Conservation (phyloP, 2,113 vertebrate genomes). For the Narcine bancroftii region DNA sequence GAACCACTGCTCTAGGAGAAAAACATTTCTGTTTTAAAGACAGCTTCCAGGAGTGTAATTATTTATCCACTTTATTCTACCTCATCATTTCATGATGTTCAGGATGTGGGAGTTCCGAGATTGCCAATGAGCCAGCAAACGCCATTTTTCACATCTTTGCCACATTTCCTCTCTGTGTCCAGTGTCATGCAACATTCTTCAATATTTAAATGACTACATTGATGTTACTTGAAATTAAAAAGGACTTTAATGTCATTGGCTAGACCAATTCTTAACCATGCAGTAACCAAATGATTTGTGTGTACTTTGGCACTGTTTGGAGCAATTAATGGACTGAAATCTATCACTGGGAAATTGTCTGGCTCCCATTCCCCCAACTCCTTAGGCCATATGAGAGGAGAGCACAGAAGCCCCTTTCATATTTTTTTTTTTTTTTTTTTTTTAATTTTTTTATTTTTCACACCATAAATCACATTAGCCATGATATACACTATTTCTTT, state of each 20-base stretch:
- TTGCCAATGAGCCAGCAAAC: not conserved
- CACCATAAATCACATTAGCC: no score
- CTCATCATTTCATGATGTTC: not conserved
- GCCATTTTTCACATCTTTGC: not conserved
- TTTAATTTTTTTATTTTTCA: no score
- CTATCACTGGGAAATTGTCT: not conserved
- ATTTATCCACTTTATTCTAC: not conserved
- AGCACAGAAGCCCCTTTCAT: no score
- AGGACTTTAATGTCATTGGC: not conserved
- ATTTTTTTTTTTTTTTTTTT: no score
- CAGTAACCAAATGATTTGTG: not conserved
- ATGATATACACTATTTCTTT: no score
- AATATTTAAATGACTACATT: not conserved
- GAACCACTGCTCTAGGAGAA: no score
- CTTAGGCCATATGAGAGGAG: not conserved
- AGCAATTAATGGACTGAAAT: no score
- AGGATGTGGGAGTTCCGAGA: not conserved
- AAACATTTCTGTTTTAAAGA: no score
- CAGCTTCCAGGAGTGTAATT: no score
- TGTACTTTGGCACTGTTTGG: not conserved
- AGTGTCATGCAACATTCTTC: not conserved
- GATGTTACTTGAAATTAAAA: not conserved
- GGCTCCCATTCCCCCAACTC: not conserved
- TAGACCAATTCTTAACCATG: no score
- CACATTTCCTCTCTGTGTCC: not conserved